phyloP scores from a whole-genome alignment of 2,797 vertebrate species.

The Botia almorhae region DNA sequence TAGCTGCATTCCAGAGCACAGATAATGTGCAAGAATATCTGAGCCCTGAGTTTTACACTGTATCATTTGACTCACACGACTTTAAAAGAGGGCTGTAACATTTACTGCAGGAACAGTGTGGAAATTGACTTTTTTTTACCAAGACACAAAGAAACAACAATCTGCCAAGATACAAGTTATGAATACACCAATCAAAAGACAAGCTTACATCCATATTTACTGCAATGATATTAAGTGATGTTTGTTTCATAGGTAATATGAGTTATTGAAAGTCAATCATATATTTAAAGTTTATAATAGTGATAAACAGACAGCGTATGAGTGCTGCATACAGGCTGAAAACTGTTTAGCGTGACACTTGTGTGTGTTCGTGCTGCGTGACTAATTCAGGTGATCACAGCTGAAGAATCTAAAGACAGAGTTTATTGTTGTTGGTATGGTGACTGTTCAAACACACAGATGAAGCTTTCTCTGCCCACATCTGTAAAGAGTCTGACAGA shows the following conservation, averaged over 20 bases:
- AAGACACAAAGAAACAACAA: conserved; percentile 8
- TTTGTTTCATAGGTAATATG: background rate
- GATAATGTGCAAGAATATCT: conserved; percentile 62
- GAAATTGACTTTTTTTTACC: conserved; percentile 34
- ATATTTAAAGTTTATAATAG: background rate
- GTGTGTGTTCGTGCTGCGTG: background rate
- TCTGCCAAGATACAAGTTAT: background rate
- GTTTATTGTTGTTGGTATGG: conserved; percentile 19
- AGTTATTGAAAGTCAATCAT: conserved; percentile 11
- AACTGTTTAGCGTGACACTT: background rate
- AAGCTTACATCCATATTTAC: background rate
- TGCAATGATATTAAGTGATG: conserved; percentile 3
- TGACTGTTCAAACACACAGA: conserved; percentile 6
- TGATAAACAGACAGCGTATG: background rate
- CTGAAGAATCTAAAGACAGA: background rate
- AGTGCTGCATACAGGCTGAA: background rate
- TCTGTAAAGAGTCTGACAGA: background rate
- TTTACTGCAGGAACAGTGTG: conserved; percentile 73
- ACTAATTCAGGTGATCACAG: background rate
- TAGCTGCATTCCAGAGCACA: background rate
- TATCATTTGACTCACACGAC: conserved; percentile 69
- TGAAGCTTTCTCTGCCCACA: background rate
- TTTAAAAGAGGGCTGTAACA: conserved; percentile 70
- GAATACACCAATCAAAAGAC: background rate
- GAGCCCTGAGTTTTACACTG: conserved; percentile 65